phyloP scores from a whole-genome alignment of 2,113 vertebrate genomes.

The Bombycilla garrulus region DNA sequence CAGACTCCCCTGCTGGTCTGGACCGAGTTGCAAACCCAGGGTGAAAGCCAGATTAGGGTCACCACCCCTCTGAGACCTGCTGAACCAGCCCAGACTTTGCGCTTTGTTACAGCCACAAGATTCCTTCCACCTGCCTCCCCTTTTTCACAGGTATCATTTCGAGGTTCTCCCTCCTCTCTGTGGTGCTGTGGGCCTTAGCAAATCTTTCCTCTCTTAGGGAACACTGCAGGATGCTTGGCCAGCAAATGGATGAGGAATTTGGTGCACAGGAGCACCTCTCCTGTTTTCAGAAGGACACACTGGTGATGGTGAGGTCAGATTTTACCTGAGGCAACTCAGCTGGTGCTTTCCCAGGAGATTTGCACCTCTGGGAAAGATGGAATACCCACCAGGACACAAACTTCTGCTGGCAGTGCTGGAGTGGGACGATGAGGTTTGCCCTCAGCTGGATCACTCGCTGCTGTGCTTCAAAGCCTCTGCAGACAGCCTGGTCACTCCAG shows the following conservation, averaged over 20 bases:
- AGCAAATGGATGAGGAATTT: not conserved
- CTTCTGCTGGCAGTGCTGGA: not conserved
- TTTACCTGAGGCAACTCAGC: not conserved
- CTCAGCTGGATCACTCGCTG: not conserved
- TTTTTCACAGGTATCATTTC: not conserved
- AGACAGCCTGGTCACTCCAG: not conserved
- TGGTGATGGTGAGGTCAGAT: not conserved
- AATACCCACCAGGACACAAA: not conserved
- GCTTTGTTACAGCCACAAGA: not conserved
- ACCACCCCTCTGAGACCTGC: too few species aligned
- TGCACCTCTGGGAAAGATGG: not conserved
- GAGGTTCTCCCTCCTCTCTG: not conserved
- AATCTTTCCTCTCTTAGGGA: not conserved
- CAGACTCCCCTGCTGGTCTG: not conserved
- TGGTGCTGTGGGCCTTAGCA: accelerated
- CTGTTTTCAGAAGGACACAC: accelerated
- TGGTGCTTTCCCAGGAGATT: not conserved
- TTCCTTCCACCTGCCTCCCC: not conserved
- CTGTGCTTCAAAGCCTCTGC: not conserved
- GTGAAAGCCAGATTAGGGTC: not conserved
- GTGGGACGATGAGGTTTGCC: not conserved
- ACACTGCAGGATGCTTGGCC: not conserved
- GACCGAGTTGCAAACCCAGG: not conserved
- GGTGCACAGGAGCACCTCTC: not conserved
- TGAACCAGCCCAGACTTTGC: not conserved